Percentiles rank a stretch among this genome's conserved stretches.
Evolutionary conservation across 1,140 invertebrate genomes (phyloP).

Genomic region (Mizuhopecten yessoensis): DNA sequence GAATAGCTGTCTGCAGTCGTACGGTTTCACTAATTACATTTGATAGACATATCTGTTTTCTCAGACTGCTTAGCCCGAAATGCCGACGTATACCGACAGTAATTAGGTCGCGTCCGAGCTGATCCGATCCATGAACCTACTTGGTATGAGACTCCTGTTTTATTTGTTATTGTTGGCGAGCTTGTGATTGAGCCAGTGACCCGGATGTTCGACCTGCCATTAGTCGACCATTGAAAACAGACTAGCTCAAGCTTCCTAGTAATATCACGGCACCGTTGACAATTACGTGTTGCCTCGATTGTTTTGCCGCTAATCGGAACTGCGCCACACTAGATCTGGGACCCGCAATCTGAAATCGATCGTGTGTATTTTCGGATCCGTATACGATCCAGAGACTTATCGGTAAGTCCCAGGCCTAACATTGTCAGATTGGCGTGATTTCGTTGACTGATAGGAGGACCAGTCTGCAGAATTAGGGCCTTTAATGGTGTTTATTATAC

Average conservation of each 20-base stretch:
- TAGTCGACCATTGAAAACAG: not conserved
- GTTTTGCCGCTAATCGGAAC: slow-evolving; percentile 8
- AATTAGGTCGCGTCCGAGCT: not conserved
- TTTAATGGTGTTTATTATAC: not conserved
- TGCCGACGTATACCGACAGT: not conserved
- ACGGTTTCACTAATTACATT: not conserved
- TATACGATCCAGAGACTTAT: not conserved
- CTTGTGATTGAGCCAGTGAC: not conserved
- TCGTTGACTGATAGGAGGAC: not conserved
- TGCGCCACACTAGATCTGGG: not conserved
- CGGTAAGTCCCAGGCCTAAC: not conserved
- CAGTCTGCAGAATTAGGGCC: not conserved
- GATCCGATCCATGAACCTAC: not conserved
- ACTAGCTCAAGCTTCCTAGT: not conserved
- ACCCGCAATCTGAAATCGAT: slow-evolving; percentile 24
- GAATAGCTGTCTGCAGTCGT: not conserved
- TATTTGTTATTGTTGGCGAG: slow-evolving; percentile 27
- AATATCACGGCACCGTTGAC: not conserved
- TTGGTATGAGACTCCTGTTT: not conserved
- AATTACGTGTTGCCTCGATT: slow-evolving; percentile 20
- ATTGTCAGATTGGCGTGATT: not conserved
- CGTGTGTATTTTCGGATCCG: slow-evolving; percentile 30
- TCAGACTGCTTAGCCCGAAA: not conserved
- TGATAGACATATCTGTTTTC: slow-evolving; percentile 27
- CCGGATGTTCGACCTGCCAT: not conserved